Percentiles rank a stretch among this genome's conserved stretches.
phyloP scores from a whole-genome alignment of 2,113 vertebrate genomes.

The Bungarus multicinctus region DNA sequence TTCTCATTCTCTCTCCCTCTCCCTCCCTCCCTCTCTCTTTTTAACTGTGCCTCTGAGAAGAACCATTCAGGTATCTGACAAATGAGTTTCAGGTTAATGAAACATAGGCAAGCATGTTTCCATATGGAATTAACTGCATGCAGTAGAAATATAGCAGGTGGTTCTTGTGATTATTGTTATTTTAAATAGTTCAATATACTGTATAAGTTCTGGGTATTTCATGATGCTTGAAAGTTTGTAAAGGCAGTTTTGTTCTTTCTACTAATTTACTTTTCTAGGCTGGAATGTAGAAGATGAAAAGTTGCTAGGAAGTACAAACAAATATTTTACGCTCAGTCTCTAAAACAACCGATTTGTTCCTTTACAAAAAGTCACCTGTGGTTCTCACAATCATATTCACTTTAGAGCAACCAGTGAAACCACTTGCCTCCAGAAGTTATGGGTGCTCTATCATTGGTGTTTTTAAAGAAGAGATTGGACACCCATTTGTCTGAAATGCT shows the following conservation, averaged over 20 bases:
- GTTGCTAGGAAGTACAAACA: neutral
- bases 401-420: neutral
- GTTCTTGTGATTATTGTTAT: neutral
- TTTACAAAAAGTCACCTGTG: neutral
- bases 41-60: neutral
- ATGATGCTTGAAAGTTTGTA: neutral
- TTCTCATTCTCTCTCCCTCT: neutral
- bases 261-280: neutral
- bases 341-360: neutral
- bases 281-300: neutral
- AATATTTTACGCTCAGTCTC: slow-evolving; percentile 5
- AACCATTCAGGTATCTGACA: neutral
- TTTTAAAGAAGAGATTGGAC: neutral
- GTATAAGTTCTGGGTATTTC: neutral
- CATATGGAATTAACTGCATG: neutral
- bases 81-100: neutral
- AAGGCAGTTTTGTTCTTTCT: neutral
- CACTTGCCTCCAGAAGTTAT: neutral
- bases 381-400: neutral
- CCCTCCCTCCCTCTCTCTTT: neutral
- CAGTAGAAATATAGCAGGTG: neutral
- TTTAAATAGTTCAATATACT: neutral
- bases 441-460: too few species aligned
- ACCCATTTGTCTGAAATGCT: neutral
- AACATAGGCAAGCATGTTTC: neutral